Conservation (phyloP, 2,113 vertebrate genomes). For the Coptodon bakossiorum region DNA sequence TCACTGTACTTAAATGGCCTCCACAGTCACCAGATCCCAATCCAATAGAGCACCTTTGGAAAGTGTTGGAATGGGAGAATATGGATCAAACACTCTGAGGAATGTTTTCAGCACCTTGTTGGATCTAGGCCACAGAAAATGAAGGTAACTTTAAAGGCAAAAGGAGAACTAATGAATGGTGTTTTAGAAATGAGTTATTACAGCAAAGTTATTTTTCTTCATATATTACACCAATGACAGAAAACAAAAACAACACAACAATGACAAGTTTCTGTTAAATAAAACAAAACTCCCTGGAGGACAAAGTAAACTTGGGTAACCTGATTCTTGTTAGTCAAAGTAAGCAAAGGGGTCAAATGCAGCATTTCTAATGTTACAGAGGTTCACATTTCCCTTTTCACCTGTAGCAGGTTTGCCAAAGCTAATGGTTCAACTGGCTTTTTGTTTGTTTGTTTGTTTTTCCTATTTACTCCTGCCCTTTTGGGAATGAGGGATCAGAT, state of each 20-base stretch:
- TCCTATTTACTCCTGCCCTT: background rate
- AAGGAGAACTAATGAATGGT: background rate
- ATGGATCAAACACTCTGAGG: background rate
- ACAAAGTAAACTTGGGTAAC: background rate
- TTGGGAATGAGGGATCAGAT: background rate
- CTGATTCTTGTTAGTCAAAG: background rate
- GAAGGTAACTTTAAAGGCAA: background rate
- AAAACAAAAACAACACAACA: background rate
- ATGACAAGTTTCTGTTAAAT: background rate
- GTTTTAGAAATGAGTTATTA: background rate
- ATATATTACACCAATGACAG: background rate
- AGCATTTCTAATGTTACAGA: background rate
- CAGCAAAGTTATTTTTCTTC: background rate
- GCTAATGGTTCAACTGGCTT: background rate
- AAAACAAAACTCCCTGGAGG: background rate
- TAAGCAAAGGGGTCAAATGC: background rate
- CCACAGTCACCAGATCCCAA: background rate
- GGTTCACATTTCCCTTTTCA: background rate
- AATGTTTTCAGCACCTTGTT: background rate
- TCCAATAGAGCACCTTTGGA: background rate
- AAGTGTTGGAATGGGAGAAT: background rate
- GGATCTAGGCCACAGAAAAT: background rate
- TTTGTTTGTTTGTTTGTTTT: background rate
- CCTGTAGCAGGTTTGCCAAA: background rate
- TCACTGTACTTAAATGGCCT: background rate